These are phyloP conservation scores for Sebastolobus alascanus DNA, from an alignment of 2,797 vertebrate species.

Conservation along the genomic window DNA sequence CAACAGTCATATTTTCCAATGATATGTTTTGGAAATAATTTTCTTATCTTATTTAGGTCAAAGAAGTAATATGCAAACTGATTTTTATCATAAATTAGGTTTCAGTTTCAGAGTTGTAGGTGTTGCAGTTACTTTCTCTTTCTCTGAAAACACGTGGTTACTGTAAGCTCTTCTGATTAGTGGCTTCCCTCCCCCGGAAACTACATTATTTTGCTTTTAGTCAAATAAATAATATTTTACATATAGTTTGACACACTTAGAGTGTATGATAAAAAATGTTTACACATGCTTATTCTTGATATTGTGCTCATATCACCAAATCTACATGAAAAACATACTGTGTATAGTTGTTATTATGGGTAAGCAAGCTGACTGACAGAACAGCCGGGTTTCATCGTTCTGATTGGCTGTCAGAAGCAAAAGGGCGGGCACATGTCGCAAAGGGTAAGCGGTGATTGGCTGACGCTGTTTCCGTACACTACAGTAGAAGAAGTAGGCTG, in stretches of 20 bases:
- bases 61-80: background rate
- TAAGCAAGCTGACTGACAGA: background rate
- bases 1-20: background rate
- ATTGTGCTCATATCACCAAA: rapidly evolving
- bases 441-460: conserved; percentile 50
- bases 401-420: conserved; percentile 60
- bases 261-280: background rate
- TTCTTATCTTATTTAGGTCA: background rate
- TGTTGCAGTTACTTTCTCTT: conserved; percentile 64
- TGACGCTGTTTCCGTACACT: background rate
- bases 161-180: background rate
- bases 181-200: background rate
- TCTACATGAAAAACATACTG: rapidly evolving
- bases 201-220: background rate
- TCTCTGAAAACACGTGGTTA: conserved; percentile 86
- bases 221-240: rapidly evolving
- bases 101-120: conserved; percentile 47
- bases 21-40: background rate
- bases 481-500: rapidly evolving
- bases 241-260: rapidly evolving
- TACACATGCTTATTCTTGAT: rapidly evolving
- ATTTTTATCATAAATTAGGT: background rate
- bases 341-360: background rate
- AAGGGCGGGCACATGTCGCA: background rate
- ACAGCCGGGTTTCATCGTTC: conserved; percentile 26